Evolutionary conservation across 2,797 vertebrate genomes (phyloP).

Genomic region (Atherinosoma microstoma): DNA sequence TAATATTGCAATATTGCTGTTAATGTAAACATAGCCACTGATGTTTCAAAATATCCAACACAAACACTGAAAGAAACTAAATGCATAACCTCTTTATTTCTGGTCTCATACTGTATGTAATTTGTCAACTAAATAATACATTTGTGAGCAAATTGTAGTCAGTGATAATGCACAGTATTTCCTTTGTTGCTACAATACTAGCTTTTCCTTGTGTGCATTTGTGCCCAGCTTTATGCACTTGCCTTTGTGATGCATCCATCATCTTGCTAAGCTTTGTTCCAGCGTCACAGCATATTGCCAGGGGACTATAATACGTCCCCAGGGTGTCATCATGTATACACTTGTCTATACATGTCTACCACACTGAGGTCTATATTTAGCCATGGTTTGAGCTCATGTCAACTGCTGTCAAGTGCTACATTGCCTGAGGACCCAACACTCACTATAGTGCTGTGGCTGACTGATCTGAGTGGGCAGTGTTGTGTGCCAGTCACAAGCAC

Average conservation of each 20-base stretch:
- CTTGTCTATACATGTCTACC: slow-evolving; percentile 67
- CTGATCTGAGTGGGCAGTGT: slow-evolving; percentile 73
- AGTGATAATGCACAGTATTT: slow-evolving; percentile 1
- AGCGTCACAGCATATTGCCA: slow-evolving; percentile 59
- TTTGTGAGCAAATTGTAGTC: slow-evolving; percentile 6
- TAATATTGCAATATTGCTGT: neutral
- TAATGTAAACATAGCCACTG: neutral
- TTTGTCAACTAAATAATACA: neutral
- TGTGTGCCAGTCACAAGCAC: slow-evolving; percentile 63
- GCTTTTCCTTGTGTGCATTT: slow-evolving; percentile 7
- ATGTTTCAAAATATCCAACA: slow-evolving; percentile 1
- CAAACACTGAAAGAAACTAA: slow-evolving; percentile 16
- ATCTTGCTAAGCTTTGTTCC: slow-evolving; percentile 54
- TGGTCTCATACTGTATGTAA: neutral
- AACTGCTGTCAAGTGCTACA: slow-evolving; percentile 74
- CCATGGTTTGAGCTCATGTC: slow-evolving; percentile 65
- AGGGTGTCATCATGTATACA: slow-evolving; percentile 57
- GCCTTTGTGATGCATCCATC: slow-evolving; percentile 33
- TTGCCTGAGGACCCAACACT: slow-evolving; percentile 66
- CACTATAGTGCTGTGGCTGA: slow-evolving; percentile 62
- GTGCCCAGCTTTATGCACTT: slow-evolving; percentile 11
- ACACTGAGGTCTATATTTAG: slow-evolving; percentile 72
- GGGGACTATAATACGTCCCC: slow-evolving; percentile 53
- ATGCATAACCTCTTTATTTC: slow-evolving; percentile 21
- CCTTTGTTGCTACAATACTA: neutral